Conservation (phyloP, 2,113 vertebrate genomes). For the Ammodramus savannarum region DNA sequence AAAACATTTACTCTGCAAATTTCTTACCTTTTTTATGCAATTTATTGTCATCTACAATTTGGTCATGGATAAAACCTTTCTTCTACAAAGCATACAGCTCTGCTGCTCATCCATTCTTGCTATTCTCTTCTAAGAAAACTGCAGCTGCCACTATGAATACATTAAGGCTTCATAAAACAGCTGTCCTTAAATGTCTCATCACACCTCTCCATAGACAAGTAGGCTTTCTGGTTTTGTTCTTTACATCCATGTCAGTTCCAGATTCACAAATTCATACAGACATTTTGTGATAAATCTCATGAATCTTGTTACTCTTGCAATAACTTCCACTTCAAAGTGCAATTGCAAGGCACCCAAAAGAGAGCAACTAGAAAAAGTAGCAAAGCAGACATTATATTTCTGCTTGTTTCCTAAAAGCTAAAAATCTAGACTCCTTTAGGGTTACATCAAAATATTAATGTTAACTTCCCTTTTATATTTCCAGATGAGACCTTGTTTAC, state of each 20-base stretch:
- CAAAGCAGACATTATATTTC: not conserved
- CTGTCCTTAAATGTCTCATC: not conserved
- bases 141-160: not conserved
- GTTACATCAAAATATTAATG: not conserved
- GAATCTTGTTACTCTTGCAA: not conserved
- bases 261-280: not conserved
- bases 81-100: not conserved
- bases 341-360: not conserved
- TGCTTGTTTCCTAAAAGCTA: not conserved
- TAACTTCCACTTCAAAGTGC: not conserved
- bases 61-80: not conserved
- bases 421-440: not conserved
- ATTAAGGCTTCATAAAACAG: not conserved
- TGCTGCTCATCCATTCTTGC: not conserved
- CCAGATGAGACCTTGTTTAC: not conserved
- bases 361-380: not conserved
- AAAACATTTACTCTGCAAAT: not conserved
- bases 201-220: not conserved
- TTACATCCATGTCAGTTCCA: not conserved
- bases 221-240: not conserved
- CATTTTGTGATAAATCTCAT: not conserved
- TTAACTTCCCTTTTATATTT: not conserved
- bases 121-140: not conserved
- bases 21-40: not conserved
- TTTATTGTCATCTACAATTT: not conserved